Base-by-base conservation (phyloP, 1,140 invertebrate species). In the Penaeus indicus region DNA sequence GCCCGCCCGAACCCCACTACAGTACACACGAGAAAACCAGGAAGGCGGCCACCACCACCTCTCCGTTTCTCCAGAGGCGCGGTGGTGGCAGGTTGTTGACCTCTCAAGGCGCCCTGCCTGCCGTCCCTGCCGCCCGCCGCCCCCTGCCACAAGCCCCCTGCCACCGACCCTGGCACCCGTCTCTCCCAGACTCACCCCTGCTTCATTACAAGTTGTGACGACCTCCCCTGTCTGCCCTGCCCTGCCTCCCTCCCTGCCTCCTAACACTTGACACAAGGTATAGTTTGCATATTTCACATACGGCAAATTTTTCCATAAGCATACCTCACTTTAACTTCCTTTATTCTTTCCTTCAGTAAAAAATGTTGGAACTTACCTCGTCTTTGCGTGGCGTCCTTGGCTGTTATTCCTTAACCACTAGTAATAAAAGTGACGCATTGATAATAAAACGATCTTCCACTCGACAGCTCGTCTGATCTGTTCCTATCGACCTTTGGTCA, bases 51-150 rank as follows among this genome's bases (percentile, higher is more conserved):
- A 81, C 79, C 69, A 25, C 77, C 78, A 80, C 85, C 85, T 86
- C 78, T 77, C 85, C 85, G 85, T 86, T 88, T 88, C 87, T 84
- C 81, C 81, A 84, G 72, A 88, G 86, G 86, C 80, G 86, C 80
- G 86, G 81, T 88, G 87, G 87, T 88, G 87, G 81, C 81, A 78
- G 87, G 80, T 84, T 83, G 87, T 84, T 79, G 80, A 83, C 81
- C 72, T 83, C 72, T 25, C 69, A 88, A 60, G 80, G 75, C 87
- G 64, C 79, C 82, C 47, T 78, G 67, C 85, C 85, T 86, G 63
- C 85, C 78, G 69, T 82, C 86, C 78, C 86, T 72, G 42, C 86
- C 86, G 61, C 47, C 86, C 64, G 67, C 67, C 79, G 61, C 75
- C 75, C 72, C 75, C 72, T 86, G 72, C 72, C 72, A 42, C 47